Evolutionary conservation across 2,888 invertebrate genomes (phyloP), one percentile per base, ranked within the genome.

Genomic region (Acronicta leporina): DNA sequence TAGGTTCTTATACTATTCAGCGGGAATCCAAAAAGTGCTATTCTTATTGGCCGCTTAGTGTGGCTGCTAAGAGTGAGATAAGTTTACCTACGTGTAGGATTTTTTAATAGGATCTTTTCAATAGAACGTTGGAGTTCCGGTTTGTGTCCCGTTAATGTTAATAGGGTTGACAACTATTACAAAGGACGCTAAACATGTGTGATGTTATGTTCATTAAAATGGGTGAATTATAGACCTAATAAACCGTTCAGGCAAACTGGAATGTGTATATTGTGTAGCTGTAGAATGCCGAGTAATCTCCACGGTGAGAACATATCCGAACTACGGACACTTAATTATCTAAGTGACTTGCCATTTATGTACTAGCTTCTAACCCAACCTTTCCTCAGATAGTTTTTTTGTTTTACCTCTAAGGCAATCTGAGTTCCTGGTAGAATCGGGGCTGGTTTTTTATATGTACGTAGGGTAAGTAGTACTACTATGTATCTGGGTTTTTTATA

Each of bases 241-340:
- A 20, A 20, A 33, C 33, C 11, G 11, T 33, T 33, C 33, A 33
- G 10, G n/a, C 38, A n/a, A 38, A n/a, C n/a, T n/a, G 38, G 13
- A 38, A 38, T 38, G 13, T 38, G 35, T 13, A 35, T 35, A 35
- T 35, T 35, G n/a, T n/a, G 2, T 38, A n/a, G n/a, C 5, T 38
- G 7, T n/a, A 38, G 13, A 38, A 38, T n/a, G n/a, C 38, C 38
- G 8, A 38, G 38, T 38, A 38, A n/a, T 38, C 38, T 38, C 38
- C 5, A n/a, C n/a, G 38, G 38, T 38, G n/a, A 38, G 38, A 11
- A 41, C 20, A 11, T n/a, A 25, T 14, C 11, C 13, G 14, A 6
- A 14, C 49, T 25, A 14, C 14, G 9, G 49, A 7, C 41, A 27
- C 49, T 49, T 35, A 41, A 49, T 49, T 49, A 49, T 41, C 43